Base-by-base conservation (phyloP, 2,888 invertebrate species). In the Argynnis bischoffii region DNA sequence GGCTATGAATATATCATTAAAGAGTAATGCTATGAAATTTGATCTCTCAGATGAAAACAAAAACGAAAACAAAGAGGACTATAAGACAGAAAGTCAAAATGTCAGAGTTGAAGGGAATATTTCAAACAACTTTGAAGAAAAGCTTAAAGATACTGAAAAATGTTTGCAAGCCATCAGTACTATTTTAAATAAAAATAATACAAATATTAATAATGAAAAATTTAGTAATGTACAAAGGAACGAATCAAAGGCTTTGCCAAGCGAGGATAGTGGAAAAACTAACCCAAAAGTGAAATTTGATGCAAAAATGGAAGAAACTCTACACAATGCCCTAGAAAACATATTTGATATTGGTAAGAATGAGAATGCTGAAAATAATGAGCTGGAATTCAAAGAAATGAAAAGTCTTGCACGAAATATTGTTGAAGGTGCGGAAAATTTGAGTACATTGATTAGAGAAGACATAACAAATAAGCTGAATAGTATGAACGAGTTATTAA, bases 401-500 rank as follows among this genome's bases (percentile, higher is more conserved):
- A 89, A 84, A 76, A 85, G 79, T 69, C 77, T 92, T 11, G 88
- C 90, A 14, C 80, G 78, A 26, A 91, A 88, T 75, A 87, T 92
- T 55, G 90, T 91, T 1, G 87, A 90, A 77, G 90, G 89, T 3
- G 90, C 92, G 56, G 92, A 92, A 75, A 90, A 90, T 72, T 74
- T 92, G 0, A 86, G 89, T 66, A 88, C 88, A n/a, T 76, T 92
- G 1, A 90, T 93, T 57, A 81, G 83, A 66, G 90, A 88, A 79
- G 93, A 93, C 77, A 92, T 93, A 61, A 90, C 89, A 1, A 92
- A 92, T 73, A 93, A 93, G 78, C 73, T 93, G 1, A 89, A 93
- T 46, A 90, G 86, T 68, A 92, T 93, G 90, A 90, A 92, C 72
- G 92, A 91, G 72, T 78, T 93, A 63, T 75, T 93, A 0, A 88